These are phyloP conservation scores for Drosophila pegasa DNA, from an alignment of 2,888 invertebrate genomes.

Conservation along the genomic window DNA sequence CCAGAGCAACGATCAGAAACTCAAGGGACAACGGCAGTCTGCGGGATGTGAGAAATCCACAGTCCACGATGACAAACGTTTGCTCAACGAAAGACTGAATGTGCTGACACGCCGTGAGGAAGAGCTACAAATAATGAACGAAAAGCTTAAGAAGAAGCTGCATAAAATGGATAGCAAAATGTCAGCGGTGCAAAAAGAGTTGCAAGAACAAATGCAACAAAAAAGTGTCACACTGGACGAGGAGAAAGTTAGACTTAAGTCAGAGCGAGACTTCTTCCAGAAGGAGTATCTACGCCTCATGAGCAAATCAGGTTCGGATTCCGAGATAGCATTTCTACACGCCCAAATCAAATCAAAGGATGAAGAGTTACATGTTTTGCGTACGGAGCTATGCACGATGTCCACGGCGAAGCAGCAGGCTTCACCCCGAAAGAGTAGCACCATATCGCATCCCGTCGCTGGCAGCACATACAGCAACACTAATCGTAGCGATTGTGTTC, in stretches of 20 bases:
- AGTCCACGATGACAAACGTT: slow-evolving; percentile 86
- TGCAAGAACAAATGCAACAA: slow-evolving; percentile 45
- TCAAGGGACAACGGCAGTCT: slow-evolving; percentile 33
- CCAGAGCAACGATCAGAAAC: slow-evolving; percentile 34
- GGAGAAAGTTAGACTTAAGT: slow-evolving; percentile 81
- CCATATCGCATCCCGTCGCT: slow-evolving; percentile 32
- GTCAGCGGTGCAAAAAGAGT: slow-evolving; percentile 50
- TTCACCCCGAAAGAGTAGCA: slow-evolving; percentile 51
- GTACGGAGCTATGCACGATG: slow-evolving; percentile 68
- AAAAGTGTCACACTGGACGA: slow-evolving; percentile 73
- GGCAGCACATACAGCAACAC: slow-evolving; percentile 33
- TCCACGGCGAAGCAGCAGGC: slow-evolving; percentile 23
- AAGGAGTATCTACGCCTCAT: slow-evolving; percentile 83
- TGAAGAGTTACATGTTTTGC: slow-evolving; percentile 78
- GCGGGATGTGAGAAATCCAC: slow-evolving; percentile 42
- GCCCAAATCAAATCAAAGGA: slow-evolving; percentile 83
- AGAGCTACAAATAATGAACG: slow-evolving; percentile 85
- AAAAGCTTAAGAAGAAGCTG: slow-evolving; percentile 86
- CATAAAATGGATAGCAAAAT: slow-evolving; percentile 85
- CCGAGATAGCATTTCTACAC: slow-evolving; percentile 82
- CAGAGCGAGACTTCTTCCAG: slow-evolving; percentile 84
- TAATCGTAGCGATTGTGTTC: slow-evolving; percentile 80
- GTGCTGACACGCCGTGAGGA: slow-evolving; percentile 87
- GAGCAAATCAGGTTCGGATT: slow-evolving; percentile 78
- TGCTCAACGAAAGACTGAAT: slow-evolving; percentile 86